Conservation (phyloP, 1,140 invertebrate genomes). For the Caenorhabditis elegans region WBcel235 BX284605.5:7982001-7982500, state of each 20-base stretch:
- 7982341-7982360: conserved; percentile 12
- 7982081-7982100: neutral
- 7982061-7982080: neutral
- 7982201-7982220: neutral
- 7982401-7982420: conserved; percentile 1
- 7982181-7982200: neutral
- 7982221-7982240: neutral
- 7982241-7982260: neutral
- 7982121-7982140: neutral
- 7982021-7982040: neutral
- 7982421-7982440: neutral
- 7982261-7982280: neutral
- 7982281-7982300: conserved; percentile 22
- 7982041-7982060: neutral
- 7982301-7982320: neutral
- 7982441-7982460: conserved; percentile 17
- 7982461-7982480: conserved; percentile 24
- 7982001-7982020: neutral
- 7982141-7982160: neutral
- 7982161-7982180: neutral
- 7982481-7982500: conserved; percentile 34
- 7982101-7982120: neutral
- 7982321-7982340: neutral
- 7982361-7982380: conserved; percentile 13
- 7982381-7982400: neutral